phyloP scores from a whole-genome alignment of 2,797 vertebrate species.

The Tenualosa ilisha region DNA sequence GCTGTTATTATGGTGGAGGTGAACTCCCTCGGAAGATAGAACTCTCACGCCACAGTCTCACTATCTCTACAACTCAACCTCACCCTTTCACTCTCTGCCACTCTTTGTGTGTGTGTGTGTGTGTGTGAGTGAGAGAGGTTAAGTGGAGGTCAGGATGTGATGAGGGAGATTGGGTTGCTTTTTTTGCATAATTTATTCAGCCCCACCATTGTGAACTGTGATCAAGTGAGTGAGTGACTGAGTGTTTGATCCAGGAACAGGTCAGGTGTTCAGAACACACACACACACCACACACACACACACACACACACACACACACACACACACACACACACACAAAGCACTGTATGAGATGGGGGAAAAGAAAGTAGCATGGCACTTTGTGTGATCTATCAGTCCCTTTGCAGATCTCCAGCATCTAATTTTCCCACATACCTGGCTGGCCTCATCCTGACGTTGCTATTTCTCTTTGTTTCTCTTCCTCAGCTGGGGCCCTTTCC shows the following conservation, averaged over 20 bases:
- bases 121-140: not conserved
- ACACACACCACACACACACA: not conserved
- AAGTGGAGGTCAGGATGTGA: conserved; percentile 6
- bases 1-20: too few species aligned
- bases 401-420: not conserved
- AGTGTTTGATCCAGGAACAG: not conserved
- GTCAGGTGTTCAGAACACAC: not conserved
- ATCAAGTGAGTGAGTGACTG: not conserved
- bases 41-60: not conserved
- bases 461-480: not conserved
- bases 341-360: not conserved
- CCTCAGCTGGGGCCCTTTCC: not conserved
- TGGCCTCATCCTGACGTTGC: not conserved
- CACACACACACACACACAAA: too few species aligned
- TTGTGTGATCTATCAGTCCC: not conserved
- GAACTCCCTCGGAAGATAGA: too few species aligned
- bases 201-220: not conserved
- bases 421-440: not conserved
- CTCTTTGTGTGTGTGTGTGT: not conserved
- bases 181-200: conserved; percentile 1
- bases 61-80: too few species aligned
- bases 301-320: conserved; percentile 19
- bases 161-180: not conserved
- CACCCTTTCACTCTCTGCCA: not conserved
- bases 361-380: too few species aligned